Evolutionary conservation across 2,888 invertebrate genomes (phyloP), one percentile per base, ranked within the genome.

Genomic region (Orgyia antiqua): DNA sequence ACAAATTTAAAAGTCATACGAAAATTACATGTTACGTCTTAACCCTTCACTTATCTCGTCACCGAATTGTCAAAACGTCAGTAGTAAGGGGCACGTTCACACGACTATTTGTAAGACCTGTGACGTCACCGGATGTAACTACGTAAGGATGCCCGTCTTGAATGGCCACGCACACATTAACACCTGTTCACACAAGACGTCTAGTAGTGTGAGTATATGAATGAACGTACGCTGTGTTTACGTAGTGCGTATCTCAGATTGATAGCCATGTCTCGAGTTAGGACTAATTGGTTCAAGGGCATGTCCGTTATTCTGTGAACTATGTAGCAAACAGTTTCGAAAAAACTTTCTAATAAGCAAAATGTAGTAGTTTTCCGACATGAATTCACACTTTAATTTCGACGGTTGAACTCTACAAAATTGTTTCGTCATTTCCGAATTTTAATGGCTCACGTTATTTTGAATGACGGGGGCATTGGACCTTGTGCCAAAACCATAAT

Each of bases 391-490:
- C 73, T 71, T 72, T 64, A 73, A 62, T 58, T 66, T 68, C 64
- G 66, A 74, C 78, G 72, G 76, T 74, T 67, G 56, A 51, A 65
- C 51, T 65, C 56, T 56, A 72, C 17, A 74, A 77, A 77, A 76
- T 66, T 68, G 73, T 75, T 67, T 31, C 70, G 77, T 84, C 84
- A 84, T 76, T 77, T 83, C 83, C 80, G 72, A 82, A 79, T 72
- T 75, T 73, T 76, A 78, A 80, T 79, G 73, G 64, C 66, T 60
- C 64, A 61, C 56, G 59, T 72, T 72, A 69, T 64, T 54, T 59
- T 71, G 70, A 73, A 68, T 72, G 74, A 74, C 72, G 65, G 67
- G 77, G 73, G 75, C 77, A 74, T 70, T 74, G 76, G 73, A 73
- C 76, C 63, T 62, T 63, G 68, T 66, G 75, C 77, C 61, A 76